Evolutionary conservation across 92 coral and sea anemone species (phyloP), one percentile per base, ranked within the genome.

Genomic region (Heliopora coerulea): DNA sequence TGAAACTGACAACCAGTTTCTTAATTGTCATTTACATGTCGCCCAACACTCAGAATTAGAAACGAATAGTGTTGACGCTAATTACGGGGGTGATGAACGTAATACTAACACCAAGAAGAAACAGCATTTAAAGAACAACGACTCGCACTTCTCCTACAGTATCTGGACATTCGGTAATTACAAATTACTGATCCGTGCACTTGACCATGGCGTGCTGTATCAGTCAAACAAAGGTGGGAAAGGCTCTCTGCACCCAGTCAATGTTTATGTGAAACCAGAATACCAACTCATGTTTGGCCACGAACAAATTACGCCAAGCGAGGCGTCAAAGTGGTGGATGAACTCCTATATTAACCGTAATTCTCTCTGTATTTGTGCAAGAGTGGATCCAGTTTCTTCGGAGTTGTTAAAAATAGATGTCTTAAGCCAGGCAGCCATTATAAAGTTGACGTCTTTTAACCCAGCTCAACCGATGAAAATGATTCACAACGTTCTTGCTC

Each of bases 141-240:
- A 31, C 18, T n/a, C 12, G 27, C 82, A 42, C 37, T 83, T 59
- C 19, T 86, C 88, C 28, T 91, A 91, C 68, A 90, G 87, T 64
- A 58, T 91, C 58, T 91, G 97, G 97, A 86, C 74, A 56, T 86
- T 89, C 76, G 97, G 97, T 20, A 86, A 82, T 65, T 73, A 89
- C 7, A 86, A 80, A 41, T 49, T 91, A 20, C 78, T 91, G 31
- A 79, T 91, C 34, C 91, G 89, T 4, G 59, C 86, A 20, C 63
- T 73, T 48, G 78, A 89, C 17, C 88, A 85, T 29, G 96, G 88
- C 0, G 82, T 89, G 75, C 56, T 78, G 73, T 75, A 75, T 25
- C 77, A 80, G 41, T 50, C 79, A 3, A 79, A 65, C 8, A 79
- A 80, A 27, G 25, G 59, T 17, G 80, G 59, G 37, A 76, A 74